phyloP scores from a whole-genome alignment of 2,113 vertebrate species.

The Andinoacara biseriatus region DNA sequence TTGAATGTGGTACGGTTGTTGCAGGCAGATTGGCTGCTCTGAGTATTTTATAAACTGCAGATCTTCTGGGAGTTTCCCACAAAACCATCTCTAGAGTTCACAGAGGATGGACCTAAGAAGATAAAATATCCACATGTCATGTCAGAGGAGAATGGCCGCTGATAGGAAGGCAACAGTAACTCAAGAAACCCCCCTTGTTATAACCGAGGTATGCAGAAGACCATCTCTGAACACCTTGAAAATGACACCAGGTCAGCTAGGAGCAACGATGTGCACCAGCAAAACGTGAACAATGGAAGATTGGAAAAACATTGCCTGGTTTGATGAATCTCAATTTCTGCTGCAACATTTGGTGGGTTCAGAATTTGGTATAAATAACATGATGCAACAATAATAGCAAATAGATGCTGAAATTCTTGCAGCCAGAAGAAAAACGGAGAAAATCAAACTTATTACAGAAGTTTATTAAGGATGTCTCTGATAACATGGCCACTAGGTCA shows the following conservation, averaged over 20 bases:
- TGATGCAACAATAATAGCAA: background rate
- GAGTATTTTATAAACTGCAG: background rate
- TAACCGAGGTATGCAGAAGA: background rate
- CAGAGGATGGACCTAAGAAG: background rate
- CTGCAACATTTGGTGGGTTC: no score
- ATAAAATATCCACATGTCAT: background rate
- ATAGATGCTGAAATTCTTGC: background rate
- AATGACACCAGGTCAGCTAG: no score
- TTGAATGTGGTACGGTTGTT: background rate
- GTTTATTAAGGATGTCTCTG: background rate
- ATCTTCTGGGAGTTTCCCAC: background rate
- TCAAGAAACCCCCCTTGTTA: background rate
- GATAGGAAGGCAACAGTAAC: background rate
- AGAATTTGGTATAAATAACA: no score
- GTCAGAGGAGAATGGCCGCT: background rate
- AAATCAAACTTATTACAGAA: background rate
- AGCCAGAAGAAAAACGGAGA: background rate
- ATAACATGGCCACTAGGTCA: slow-evolving; percentile 60
- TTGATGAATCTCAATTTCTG: no score
- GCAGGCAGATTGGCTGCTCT: background rate
- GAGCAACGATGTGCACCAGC: no score
- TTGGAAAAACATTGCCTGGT: no score
- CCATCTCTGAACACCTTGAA: background rate
- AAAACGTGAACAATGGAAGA: no score
- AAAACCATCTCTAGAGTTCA: background rate